Conservation (phyloP, 2,888 invertebrate genomes). For the Microplitis deprimator region DNA sequence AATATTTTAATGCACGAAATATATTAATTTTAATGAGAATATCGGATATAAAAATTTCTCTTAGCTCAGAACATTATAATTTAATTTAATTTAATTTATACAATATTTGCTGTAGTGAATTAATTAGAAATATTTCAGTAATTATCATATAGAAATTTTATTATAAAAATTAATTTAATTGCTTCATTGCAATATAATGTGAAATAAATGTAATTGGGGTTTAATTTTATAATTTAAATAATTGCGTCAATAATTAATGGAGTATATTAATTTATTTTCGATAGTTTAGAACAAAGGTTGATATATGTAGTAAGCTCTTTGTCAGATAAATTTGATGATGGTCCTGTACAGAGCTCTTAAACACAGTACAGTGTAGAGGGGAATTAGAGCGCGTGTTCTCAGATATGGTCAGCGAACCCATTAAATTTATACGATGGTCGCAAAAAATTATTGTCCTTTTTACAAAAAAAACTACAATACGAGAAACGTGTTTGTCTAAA, state of each 20-base stretch:
- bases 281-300: background rate
- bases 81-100: background rate
- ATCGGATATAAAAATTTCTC: background rate
- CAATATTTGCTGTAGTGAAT: background rate
- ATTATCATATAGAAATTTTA: background rate
- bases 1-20: background rate
- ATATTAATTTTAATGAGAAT: background rate
- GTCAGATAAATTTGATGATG: constrained; percentile 5
- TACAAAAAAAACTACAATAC: constrained; percentile 46
- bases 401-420: constrained; percentile 56
- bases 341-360: constrained; percentile 22
- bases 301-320: background rate
- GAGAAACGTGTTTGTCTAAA: constrained; percentile 51
- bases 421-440: constrained; percentile 51
- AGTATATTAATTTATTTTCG: background rate
- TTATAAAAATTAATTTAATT: too few relatives aligned
- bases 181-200: too few relatives aligned
- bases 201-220: background rate
- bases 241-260: background rate
- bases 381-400: constrained; percentile 60
- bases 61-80: background rate
- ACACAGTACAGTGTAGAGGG: constrained; percentile 17
- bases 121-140: background rate
- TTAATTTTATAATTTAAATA: background rate
- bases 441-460: constrained; percentile 53